These are phyloP conservation scores for Scaptomyza reducta DNA, from an alignment of 2,888 invertebrate species.

Conservation along the genomic window DNA sequence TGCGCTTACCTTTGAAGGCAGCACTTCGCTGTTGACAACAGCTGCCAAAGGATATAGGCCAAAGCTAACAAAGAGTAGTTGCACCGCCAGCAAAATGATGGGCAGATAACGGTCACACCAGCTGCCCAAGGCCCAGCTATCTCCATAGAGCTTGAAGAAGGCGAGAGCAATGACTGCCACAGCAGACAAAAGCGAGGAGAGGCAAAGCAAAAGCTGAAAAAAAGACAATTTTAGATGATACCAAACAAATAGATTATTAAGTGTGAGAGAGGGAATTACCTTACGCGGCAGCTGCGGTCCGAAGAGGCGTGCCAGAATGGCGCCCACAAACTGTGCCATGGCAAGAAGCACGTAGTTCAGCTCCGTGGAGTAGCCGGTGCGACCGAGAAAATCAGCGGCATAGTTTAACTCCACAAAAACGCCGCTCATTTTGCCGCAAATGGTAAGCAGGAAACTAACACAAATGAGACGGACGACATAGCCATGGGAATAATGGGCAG, in stretches of 20 bases:
- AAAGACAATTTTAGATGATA: neutral
- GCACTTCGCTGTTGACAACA: slow-evolving; percentile 75
- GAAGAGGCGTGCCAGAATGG: slow-evolving; percentile 58
- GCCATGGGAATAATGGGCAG: slow-evolving; percentile 32
- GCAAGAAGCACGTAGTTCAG: slow-evolving; percentile 71
- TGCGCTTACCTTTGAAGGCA: slow-evolving; percentile 74
- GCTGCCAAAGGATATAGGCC: slow-evolving; percentile 79
- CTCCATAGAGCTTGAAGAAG: slow-evolving; percentile 51
- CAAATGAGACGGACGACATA: slow-evolving; percentile 65
- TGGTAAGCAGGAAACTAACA: slow-evolving; percentile 70
- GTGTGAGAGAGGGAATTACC: slow-evolving; percentile 46
- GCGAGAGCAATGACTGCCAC: slow-evolving; percentile 60
- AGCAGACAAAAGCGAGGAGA: slow-evolving; percentile 70
- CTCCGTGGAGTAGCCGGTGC: slow-evolving; percentile 51
- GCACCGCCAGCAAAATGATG: slow-evolving; percentile 59
- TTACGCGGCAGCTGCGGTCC: slow-evolving; percentile 71
- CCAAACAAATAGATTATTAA: neutral
- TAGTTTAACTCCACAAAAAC: slow-evolving; percentile 79
- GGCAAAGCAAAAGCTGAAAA: slow-evolving; percentile 68
- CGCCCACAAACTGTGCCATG: slow-evolving; percentile 69
- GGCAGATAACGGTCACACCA: slow-evolving; percentile 57
- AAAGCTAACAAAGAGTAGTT: slow-evolving; percentile 72
- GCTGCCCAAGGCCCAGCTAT: slow-evolving; percentile 31
- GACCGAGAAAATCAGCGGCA: slow-evolving; percentile 61
- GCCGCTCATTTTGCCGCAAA: slow-evolving; percentile 78